Percentiles rank a stretch among this genome's conserved stretches.
phyloP scores from a whole-genome alignment of 2,797 vertebrate species.

The Mormyrops attenuatus region DNA sequence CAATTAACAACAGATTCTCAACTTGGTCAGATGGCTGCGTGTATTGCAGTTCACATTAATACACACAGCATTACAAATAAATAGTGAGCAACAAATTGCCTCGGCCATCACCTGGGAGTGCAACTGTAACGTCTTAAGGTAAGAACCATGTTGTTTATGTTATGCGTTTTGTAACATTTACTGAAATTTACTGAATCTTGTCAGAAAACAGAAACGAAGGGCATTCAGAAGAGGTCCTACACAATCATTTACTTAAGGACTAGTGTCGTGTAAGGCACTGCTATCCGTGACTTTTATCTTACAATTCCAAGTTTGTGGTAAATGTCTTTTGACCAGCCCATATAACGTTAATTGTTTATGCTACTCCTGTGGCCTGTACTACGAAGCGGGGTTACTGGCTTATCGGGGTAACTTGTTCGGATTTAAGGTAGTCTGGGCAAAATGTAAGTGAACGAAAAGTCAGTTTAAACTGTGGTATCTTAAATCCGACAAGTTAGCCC shows the following conservation, averaged over 20 bases:
- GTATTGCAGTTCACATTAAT: not conserved
- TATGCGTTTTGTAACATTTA: not conserved
- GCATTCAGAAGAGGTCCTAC: not conserved
- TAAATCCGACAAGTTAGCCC: no score
- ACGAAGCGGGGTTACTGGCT: no score
- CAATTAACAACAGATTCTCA: not conserved
- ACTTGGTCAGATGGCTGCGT: not conserved
- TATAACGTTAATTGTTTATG: not conserved
- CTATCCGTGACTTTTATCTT: not conserved
- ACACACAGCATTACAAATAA: not conserved
- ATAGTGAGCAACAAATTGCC: not conserved
- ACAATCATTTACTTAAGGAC: no score
- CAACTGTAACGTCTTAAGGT: not conserved
- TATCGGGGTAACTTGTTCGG: no score
- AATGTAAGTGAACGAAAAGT: no score
- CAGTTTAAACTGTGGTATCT: no score
- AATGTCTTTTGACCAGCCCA: not conserved
- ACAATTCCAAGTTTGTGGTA: not conserved
- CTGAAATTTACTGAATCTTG: not conserved
- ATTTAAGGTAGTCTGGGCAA: no score
- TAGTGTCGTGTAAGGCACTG: not conserved
- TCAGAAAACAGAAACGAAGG: not conserved
- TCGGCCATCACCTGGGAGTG: not conserved
- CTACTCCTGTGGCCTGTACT: not conserved
- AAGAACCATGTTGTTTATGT: not conserved